Evolutionary conservation across 1,140 invertebrate species (phyloP).

Genomic region (Trissolcus basalis): DNA sequence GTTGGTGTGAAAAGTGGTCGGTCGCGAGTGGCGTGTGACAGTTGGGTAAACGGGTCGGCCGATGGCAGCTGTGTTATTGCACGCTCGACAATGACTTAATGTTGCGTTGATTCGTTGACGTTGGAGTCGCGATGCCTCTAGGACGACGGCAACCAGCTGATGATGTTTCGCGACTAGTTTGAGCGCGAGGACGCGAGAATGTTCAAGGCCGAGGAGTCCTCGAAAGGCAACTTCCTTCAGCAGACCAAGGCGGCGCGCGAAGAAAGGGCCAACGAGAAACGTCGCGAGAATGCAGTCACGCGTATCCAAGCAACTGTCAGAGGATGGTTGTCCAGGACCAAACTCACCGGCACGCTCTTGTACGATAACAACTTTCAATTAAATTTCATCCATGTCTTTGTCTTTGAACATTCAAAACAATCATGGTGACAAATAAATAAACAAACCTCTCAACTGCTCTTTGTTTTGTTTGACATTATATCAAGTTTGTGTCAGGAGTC

Average conservation of each 20-base stretch:
- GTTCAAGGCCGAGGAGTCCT: slow-evolving; percentile 79
- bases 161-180: slow-evolving; percentile 60
- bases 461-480: too few species aligned
- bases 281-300: slow-evolving; percentile 82
- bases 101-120: not conserved
- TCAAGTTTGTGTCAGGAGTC: too few species aligned
- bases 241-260: slow-evolving; percentile 90
- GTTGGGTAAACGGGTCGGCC: slow-evolving; percentile 14
- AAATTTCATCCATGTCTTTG: not conserved
- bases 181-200: slow-evolving; percentile 67
- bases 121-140: slow-evolving; percentile 13
- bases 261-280: slow-evolving; percentile 89
- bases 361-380: slow-evolving; percentile 73
- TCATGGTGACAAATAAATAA: too few species aligned
- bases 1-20: slow-evolving; percentile 58
- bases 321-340: slow-evolving; percentile 82
- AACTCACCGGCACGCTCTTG: slow-evolving; percentile 79
- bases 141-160: slow-evolving; percentile 58
- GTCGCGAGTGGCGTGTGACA: slow-evolving; percentile 45
- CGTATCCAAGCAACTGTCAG: slow-evolving; percentile 84
- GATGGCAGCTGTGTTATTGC: slow-evolving; percentile 37
- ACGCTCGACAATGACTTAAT: slow-evolving; percentile 4
- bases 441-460: too few species aligned
- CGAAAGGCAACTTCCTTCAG: slow-evolving; percentile 83
- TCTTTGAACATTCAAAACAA: too few species aligned